Base-by-base conservation (phyloP, 2,797 vertebrate genomes). In the Myoxocephalus aenaeus region DNA sequence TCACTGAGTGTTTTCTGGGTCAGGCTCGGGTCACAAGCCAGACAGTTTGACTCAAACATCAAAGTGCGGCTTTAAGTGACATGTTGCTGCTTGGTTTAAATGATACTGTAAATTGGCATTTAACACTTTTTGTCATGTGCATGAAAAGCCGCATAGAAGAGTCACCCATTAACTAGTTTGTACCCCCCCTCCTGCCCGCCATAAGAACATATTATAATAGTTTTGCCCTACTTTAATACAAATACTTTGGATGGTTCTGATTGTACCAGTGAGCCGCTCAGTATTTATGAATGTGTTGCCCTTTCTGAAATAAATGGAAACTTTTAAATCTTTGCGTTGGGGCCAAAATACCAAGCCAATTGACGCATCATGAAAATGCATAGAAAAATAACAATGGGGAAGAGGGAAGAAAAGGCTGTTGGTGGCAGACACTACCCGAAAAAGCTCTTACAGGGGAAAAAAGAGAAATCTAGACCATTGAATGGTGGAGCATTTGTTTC, bases 251-350 rank as follows among this genome's bases (percentile, higher is more conserved):
- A n/a, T 44, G 29, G 50, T 57, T 80, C 69, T 86, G 48, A 38
- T 65, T 70, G 75, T 73, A 86, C 44, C 73, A 44, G 70, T 84
- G 44, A 89, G 90, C 82, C 90, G 86, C 90, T 90, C 77, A 38
- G 85, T 92, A 93, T 92, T 93, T 93, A 92, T 93, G 78, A 90
- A 73, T 79, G 50, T 89, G 74, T 84, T 88, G 78, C 80, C 89
- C 79, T 86, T 77, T 85, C 61, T 88, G 84, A 91, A 93, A 94
- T 93, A 90, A 92, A 93, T 90, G 66, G 83, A 68, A 80, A 80
- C 73, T 85, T 92, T 88, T 81, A 84, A 84, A 75, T 79, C 53
- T 53, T 48, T 61, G 68, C 53, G 73, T 22, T 62, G 15, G 51
- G 22, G 25, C 51, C 12, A 7, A 6, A n/a, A 27, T 15, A 27